Conservation (phyloP, 2,113 vertebrate species). For the Telmatochromis sp. region DNA sequence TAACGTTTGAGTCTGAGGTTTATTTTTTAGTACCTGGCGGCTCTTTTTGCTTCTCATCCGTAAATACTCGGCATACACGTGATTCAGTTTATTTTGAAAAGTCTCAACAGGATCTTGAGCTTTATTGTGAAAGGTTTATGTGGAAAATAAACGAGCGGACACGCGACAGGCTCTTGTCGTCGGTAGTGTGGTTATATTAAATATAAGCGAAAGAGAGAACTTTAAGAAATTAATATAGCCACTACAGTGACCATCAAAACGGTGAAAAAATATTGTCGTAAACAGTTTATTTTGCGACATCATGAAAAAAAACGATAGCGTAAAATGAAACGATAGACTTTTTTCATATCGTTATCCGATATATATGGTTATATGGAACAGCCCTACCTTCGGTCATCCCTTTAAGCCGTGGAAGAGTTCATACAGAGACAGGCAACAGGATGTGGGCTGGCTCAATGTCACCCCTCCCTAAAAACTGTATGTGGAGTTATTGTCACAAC, state of each 20-base stretch:
- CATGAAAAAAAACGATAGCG: neutral
- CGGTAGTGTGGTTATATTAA: neutral
- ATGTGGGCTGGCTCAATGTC: conserved; percentile 2
- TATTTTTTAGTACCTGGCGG: neutral
- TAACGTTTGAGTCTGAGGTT: neutral
- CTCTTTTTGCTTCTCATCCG: neutral
- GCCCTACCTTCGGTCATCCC: neutral
- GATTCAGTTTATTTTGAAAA: neutral
- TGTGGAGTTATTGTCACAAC: neutral
- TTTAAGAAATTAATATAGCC: neutral
- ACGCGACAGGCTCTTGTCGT: neutral
- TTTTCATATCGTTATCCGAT: neutral
- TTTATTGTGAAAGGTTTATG: neutral
- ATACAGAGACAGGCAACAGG: neutral
- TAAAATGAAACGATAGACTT: neutral
- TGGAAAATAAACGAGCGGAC: neutral
- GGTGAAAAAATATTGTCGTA: neutral
- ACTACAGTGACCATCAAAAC: neutral
- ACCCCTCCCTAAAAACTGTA: neutral
- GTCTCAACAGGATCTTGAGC: neutral
- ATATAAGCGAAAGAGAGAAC: neutral
- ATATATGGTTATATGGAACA: neutral
- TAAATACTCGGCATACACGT: neutral
- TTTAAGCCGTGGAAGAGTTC: neutral
- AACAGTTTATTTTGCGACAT: neutral